Evolutionary conservation across 2,888 invertebrate genomes (phyloP), one percentile per base, ranked within the genome.

Genomic region (Drosophila nr. medialis): DNA sequence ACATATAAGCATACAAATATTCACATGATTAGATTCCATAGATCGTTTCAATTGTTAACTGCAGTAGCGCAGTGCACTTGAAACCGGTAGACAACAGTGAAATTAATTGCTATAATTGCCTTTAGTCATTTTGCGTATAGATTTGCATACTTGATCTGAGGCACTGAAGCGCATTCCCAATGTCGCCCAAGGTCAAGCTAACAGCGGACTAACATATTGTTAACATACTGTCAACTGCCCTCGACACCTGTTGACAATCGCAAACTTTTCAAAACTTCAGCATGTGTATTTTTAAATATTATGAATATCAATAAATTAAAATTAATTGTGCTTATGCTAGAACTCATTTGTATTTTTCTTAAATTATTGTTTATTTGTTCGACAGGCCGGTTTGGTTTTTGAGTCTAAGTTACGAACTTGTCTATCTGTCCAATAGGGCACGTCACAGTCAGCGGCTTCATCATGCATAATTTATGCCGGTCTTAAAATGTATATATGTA

Each of bases 161-260:
- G 40, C 58, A 59, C 29, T 62, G 66, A 51, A 64, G 75, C 77
- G 78, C 75, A 75, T 80, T 85, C 74, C 67, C 87, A 87, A 87
- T 85, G 83, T 78, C 88, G 73, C 81, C 77, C 77, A 84, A 84
- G 84, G 84, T 88, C 81, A 67, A 30, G n/a, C 45, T 75, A 80
- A 81, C 86, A 83, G 59, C 27, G 27, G 51, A 49, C 50, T 67
- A 79, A 79, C 66, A 66, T 71, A 42, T 64, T 71, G 71, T 71
- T 68, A 71, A 48, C 45, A 1, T 2, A 45, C 4, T 8, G 45
- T 15, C 15, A 45, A 15, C 15, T 50, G 27, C 18, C 53, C 30
- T 48, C 29, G 21, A 8, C 18, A 34, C 42, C 29, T 61, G 15
- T 45, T 56, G 42, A 34, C 62, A 62, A 51, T 15, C 40, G 54